Base-by-base conservation (phyloP, 2,888 invertebrate genomes). In the Drosophila atroscutellata region DNA sequence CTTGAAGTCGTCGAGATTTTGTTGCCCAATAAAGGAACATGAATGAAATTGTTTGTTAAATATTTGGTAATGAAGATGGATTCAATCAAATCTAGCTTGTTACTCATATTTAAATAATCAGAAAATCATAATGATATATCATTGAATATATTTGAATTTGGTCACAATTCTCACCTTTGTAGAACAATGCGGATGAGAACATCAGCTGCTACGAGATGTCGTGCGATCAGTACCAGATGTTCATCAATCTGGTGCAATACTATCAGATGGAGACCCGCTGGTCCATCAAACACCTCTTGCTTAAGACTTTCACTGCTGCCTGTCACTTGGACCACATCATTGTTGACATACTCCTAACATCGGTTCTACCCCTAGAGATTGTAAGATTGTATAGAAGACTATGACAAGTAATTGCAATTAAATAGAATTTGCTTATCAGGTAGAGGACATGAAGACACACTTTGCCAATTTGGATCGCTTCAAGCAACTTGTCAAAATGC, bases 191-290 rank as follows among this genome's bases (percentile, higher is more conserved):
- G 0, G 98, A 99, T 93, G 96, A 97, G 60, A 96, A 96, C 89
- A 97, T 98, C 68, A 97, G 97, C 34, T 95, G 96, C 86, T 96
- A 97, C 91, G 96, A 98, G 66, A 94, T 99, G 90, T 96, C 96
- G 77, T 95, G 95, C 83, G 97, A 98, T 92, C 95, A 96, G 71
- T 98, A 97, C 91, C 96, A 95, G 70, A 96, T 96, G 82, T 96
- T 98, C 26, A 95, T 96, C 49, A 96, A 97, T 64, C 94, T 99
- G 67, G 97, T 98, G 63, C 96, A 97, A 90, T 99, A 98, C 94
- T 99, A 98, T 93, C 99, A 99, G 94, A 98, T 98, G 98, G 99
- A 98, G 93, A 95, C 96, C 1, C 94, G 97, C 75, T 97, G 97
- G 97, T 96, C 96, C 0, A 95, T 98, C 70, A 95, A 98, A 75